phyloP scores from a whole-genome alignment of 2,888 invertebrate species.

The Bellardia bayeri region DNA sequence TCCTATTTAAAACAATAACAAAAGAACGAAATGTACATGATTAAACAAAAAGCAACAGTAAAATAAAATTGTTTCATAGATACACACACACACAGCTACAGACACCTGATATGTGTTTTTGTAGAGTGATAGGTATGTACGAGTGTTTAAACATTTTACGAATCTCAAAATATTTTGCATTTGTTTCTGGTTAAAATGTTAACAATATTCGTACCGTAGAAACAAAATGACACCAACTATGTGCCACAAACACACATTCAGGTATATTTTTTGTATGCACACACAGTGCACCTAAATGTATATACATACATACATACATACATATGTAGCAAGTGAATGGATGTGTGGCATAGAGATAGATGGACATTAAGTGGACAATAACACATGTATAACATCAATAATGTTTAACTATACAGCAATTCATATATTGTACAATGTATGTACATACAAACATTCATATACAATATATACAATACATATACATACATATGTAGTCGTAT shows the following conservation, averaged over 20 bases:
- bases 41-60: conserved; percentile 15
- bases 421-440: neutral
- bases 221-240: conserved; percentile 57
- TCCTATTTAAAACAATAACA: conserved; percentile 66
- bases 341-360: conserved; percentile 36
- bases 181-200: conserved; percentile 52
- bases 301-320: conserved; percentile 12
- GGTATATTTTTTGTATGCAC: neutral
- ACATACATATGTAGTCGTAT: too few relatives aligned
- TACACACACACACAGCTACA: neutral
- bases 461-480: neutral
- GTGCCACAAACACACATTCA: neutral
- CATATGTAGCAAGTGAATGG: neutral
- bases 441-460: conserved; percentile 14
- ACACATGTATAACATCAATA: conserved; percentile 73
- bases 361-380: conserved; percentile 71
- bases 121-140: too few relatives aligned
- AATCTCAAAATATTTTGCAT: conserved; percentile 5
- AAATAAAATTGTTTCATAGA: conserved; percentile 8
- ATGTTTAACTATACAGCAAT: conserved; percentile 58
- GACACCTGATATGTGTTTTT: too few relatives aligned
- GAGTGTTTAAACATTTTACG: conserved; percentile 59
- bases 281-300: neutral
- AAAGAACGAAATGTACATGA: conserved; percentile 44
- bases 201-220: conserved; percentile 39